Base-by-base conservation (phyloP, 2,797 vertebrate species). In the Gymnoscopelus braueri region DNA sequence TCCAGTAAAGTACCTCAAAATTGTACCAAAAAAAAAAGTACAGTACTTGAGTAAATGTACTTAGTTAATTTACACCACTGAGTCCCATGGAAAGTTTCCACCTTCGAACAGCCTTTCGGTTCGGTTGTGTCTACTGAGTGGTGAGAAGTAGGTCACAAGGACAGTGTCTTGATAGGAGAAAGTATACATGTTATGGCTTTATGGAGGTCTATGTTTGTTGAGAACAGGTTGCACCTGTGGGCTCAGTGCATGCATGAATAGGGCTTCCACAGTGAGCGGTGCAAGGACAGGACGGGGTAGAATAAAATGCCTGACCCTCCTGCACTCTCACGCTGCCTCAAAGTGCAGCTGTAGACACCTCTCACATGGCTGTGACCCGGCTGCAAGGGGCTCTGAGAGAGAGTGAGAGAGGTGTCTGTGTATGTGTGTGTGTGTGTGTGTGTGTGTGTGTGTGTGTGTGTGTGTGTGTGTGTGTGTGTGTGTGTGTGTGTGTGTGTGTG, bases 301-400 rank as follows among this genome's bases (percentile, higher is more conserved):
- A 67, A 63, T n/a, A 24, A 72, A 3, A 75, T 63, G 50, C 50
- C 35, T 14, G 9, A 59, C 53, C 63, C 35, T 59, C 60, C 39
- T 53, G 65, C 23, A 10, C 74, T 81, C 71, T 72, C 78, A 61
- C 32, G 75, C 68, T 71, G 26, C 59, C 84, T 89, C 86, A 89
- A 86, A 88, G 83, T 85, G 84, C 76, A 85, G 86, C 79, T 81
- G 78, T 39, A 80, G 78, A 84, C 71, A 47, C 82, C 73, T 89
- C 73, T 81, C 88, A 87, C 86, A 74, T 70, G 53, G 69, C 79
- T 87, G 87, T 82, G 87, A 89, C 79, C 87, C 71, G 63, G 85
- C 75, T 81, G 77, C 75, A 71, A 35, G 32, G 29, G 29, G 3
- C 29, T 32, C 29, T 32, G 29, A 32, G 29, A 32, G 29, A 32